A percentile compares a stretch with the other conserved stretches of the same genome.
Evolutionary conservation across 2,888 invertebrate species (phyloP).

Genomic region (Agrochola circellaris): DNA sequence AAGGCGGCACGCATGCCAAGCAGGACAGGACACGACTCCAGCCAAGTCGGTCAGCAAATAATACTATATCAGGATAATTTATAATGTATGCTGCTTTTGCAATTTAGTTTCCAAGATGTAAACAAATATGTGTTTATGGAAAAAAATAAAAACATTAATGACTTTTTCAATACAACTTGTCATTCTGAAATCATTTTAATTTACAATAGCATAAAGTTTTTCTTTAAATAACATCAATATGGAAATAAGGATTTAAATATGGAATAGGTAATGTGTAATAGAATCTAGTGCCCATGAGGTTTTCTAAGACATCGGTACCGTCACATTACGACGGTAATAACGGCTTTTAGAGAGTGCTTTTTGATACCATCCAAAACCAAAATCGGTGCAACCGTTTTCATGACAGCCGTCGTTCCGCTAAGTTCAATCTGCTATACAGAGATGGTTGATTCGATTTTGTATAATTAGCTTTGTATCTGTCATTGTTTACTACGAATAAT

Average conservation of each 20-base stretch:
- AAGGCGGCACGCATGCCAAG: constrained; percentile 33
- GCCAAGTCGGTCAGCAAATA: constrained; percentile 57
- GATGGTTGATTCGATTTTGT: neutral
- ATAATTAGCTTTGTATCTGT: neutral
- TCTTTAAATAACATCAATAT: too few relatives aligned
- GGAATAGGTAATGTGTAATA: neutral
- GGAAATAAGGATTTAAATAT: neutral
- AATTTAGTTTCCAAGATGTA: neutral
- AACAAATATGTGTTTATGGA: neutral
- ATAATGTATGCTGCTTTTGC: neutral
- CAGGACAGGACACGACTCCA: constrained; percentile 34
- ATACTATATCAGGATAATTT: constrained; percentile 18
- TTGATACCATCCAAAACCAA: neutral
- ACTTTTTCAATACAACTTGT: too few relatives aligned
- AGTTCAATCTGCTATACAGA: neutral
- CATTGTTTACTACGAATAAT: neutral
- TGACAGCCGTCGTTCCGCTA: neutral
- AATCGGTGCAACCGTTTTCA: neutral
- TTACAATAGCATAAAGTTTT: too few relatives aligned
- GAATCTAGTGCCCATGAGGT: too few relatives aligned
- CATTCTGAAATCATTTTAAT: too few relatives aligned
- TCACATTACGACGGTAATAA: neutral
- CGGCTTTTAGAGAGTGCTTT: neutral
- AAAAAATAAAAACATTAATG: too few relatives aligned
- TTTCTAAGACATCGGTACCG: too few relatives aligned